Base-by-base conservation (phyloP, 2,113 vertebrate genomes). In the Thomomys bottae region DNA sequence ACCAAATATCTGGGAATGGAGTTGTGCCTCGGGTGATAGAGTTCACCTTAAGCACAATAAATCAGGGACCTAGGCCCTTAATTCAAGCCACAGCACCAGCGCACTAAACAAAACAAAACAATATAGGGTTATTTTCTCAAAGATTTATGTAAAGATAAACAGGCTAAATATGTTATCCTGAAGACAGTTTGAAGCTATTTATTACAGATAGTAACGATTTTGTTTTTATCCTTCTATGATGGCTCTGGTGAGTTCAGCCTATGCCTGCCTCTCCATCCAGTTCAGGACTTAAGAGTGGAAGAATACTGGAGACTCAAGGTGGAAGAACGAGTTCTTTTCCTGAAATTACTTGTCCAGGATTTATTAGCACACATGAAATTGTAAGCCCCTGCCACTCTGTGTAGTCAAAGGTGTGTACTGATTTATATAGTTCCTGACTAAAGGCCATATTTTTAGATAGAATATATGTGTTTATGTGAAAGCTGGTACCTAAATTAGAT, bases 401-500 rank as follows among this genome's bases (percentile, higher is more conserved):
- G 12, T 63, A 14, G 59, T 34, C 59, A 42, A 42, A 14, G 57
- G 28, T 87, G 30, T 42, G 57, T 34, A 83, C 40, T 78, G 0
- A 59, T 57, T 63, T 66, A 40, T 9, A 45, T 45, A 45, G 45
- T 11, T 64, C 28, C 86, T 89, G 57, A 86, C 17, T 17, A 20
- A 94, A 90, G 76, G 23, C 26, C 32, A 21, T 78, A 81, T 64
- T 84, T 93, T 92, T 34, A 34, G 66, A 61, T 87, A 40, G 40
- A 59, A 24, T 36, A 23, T 36, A 10, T 90, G n/a, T 80, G 5
- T 81, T 61, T 89, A 7, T 87, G n/a, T 84, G 11, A 77, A 88
- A 78, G 2, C 38, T 82, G 85, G 23, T 95, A 34, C 32, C 63
- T 92, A 80, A 94, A 91, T 64, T 68, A 86, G 66, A 17, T 90